Percentiles rank a stretch among this genome's conserved stretches.
These are phyloP conservation scores for Cephalopachus bancanus DNA, from an alignment of 2,797 vertebrate genomes.

Conservation along the genomic window DNA sequence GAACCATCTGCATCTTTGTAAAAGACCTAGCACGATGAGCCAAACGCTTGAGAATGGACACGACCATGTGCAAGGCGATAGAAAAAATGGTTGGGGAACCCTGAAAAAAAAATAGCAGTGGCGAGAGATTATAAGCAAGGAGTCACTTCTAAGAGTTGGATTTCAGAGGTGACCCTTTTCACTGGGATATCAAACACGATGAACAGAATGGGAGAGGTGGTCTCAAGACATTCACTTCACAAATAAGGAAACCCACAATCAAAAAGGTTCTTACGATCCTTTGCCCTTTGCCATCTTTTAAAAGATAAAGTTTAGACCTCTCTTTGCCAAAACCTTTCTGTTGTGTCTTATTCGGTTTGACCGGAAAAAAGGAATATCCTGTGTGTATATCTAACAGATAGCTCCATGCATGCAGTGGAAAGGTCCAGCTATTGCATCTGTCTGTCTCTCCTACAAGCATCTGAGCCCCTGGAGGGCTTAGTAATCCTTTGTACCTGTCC, in stretches of 20 bases:
- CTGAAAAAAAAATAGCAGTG: background rate
- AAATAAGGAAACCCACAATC: slow-evolving; percentile 28
- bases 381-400: background rate
- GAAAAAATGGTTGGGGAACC: background rate
- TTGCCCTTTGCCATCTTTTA: background rate
- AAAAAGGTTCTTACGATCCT: background rate
- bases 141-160: background rate
- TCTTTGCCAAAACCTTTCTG: slow-evolving; percentile 3
- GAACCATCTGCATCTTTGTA: slow-evolving; percentile 79
- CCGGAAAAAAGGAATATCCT: background rate
- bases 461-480: background rate
- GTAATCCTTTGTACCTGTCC: background rate
- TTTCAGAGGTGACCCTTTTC: background rate
- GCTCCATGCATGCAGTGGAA: background rate
- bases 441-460: background rate
- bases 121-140: background rate
- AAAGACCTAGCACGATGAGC: background rate
- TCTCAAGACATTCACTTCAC: slow-evolving; percentile 47
- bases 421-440: background rate
- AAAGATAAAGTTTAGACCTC: slow-evolving; percentile 20
- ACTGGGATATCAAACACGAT: background rate
- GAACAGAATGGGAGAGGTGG: background rate
- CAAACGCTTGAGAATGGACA: slow-evolving; percentile 40
- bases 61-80: slow-evolving; percentile 19
- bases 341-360: slow-evolving; percentile 10